Evolutionary conservation across 2,888 invertebrate species (phyloP).

Genomic region (Dasysyrphus tricinctus): DNA sequence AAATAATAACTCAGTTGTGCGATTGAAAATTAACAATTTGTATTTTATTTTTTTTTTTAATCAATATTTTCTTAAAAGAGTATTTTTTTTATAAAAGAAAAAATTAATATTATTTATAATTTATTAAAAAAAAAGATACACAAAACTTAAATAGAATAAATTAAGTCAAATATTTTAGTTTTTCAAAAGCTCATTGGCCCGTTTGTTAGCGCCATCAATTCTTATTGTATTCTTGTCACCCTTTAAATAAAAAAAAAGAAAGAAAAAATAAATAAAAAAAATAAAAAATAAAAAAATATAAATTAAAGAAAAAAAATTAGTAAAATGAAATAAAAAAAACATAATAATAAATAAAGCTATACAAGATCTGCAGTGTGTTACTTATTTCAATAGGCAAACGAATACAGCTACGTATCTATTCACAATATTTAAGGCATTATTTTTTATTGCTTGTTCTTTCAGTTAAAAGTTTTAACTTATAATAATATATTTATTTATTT

Average conservation of each 20-base stretch:
- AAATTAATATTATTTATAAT: constrained; percentile 48
- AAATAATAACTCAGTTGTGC: constrained; percentile 44
- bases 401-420: constrained; percentile 69
- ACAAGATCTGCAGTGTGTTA: constrained; percentile 55
- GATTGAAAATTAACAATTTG: constrained; percentile 30
- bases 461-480: constrained; percentile 56
- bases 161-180: constrained; percentile 77
- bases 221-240: constrained; percentile 84
- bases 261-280: constrained; percentile 20
- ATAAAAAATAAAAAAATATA: constrained; percentile 36
- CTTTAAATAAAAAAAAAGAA: constrained; percentile 60
- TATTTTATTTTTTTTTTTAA: constrained; percentile 13
- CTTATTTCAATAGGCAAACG: constrained; percentile 68
- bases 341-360: constrained; percentile 50
- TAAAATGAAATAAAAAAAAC: constrained; percentile 12
- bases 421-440: constrained; percentile 73
- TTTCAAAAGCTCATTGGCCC: constrained; percentile 82
- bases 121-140: constrained; percentile 53
- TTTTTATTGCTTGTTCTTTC: constrained; percentile 71
- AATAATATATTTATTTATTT: constrained; percentile 5
- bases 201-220: constrained; percentile 82
- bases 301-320: not conserved
- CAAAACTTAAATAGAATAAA: constrained; percentile 35
- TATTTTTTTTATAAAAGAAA: constrained; percentile 18
- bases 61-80: constrained; percentile 27